Base-by-base conservation (phyloP, 1,140 invertebrate species). In the Olivierus martensii region DNA sequence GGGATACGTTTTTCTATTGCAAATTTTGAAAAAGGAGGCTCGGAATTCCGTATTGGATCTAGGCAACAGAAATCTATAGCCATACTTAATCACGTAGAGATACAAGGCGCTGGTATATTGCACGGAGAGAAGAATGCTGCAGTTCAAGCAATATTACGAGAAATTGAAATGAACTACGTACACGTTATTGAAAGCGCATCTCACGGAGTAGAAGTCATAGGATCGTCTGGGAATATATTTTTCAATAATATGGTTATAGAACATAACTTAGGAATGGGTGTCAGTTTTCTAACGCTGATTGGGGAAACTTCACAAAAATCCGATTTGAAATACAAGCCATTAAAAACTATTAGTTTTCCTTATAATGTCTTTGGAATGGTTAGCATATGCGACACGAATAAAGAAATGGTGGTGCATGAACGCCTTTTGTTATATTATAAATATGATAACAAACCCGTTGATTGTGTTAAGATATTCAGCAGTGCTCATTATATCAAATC, bases 381-480 rank as follows among this genome's bases (percentile, higher is more conserved):
- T 15, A 89, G 98, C 58, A 93, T 98, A 51, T 99, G 95, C 68
- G 87, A 95, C 66, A 84, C 89, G 1, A 81, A 82, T 14, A 95
- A 98, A 73, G 84, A 89, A 64, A 80, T 99, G 22, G 75, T 75
- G 7, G 76, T 99, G 1, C 82, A 92, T 67, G 90, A 96, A 63
- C 73, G 93, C 51, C 79, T 99, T 5, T 65, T 99, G 3, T 60
- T 99, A 1, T 99, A 95, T 67, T 98, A 94, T 68, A 97, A 96
- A 67, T 99, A 99, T 61, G 89, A 95, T 59, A 94, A 94, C 62
- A 80, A 83, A 68, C 84, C 90, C 0, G 84, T 96, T 0, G 95
- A 95, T 67, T 99, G 95, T 68, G 87, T 99, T 0, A 99, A 99
- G 71, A 92, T 98, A 60, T 95, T 99, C 62, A 83, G 82, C 39